Conservation (phyloP, 2,888 invertebrate genomes). For the Gortyna flavago region DNA sequence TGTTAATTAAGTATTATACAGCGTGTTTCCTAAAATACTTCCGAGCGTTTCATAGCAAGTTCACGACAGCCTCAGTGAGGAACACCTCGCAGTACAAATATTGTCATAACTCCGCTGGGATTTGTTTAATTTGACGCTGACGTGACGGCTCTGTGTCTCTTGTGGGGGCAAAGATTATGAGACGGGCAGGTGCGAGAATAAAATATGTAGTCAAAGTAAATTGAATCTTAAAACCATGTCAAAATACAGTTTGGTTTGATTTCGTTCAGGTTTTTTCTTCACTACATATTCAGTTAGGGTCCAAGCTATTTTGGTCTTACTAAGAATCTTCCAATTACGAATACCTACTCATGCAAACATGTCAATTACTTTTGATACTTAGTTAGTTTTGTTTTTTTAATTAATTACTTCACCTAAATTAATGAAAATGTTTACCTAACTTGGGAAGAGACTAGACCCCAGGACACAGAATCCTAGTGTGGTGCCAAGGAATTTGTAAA, state of each 20-base stretch:
- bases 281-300: neutral
- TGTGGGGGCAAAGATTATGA: slow-evolving; percentile 71
- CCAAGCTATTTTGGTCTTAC: neutral
- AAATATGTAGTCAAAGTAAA: neutral
- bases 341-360: neutral
- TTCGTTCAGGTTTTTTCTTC: neutral
- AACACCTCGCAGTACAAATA: slow-evolving; percentile 80
- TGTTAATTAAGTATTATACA: slow-evolving; percentile 13
- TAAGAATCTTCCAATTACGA: neutral
- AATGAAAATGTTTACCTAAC: neutral
- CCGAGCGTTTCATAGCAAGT: slow-evolving; percentile 21
- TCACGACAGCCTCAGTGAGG: slow-evolving; percentile 62
- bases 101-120: slow-evolving; percentile 83
- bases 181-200: slow-evolving; percentile 61
- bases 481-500: neutral
- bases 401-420: neutral
- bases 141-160: slow-evolving; percentile 75
- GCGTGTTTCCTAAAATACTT: slow-evolving; percentile 23
- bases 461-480: neutral
- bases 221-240: neutral
- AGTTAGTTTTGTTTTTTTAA: too few species aligned
- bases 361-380: neutral
- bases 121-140: slow-evolving; percentile 87
- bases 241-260: too few species aligned
- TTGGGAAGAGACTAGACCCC: neutral